Percentiles rank a stretch among this genome's conserved stretches.
phyloP scores from a whole-genome alignment of 2,797 vertebrate genomes.

The Taenioides sp. region DNA sequence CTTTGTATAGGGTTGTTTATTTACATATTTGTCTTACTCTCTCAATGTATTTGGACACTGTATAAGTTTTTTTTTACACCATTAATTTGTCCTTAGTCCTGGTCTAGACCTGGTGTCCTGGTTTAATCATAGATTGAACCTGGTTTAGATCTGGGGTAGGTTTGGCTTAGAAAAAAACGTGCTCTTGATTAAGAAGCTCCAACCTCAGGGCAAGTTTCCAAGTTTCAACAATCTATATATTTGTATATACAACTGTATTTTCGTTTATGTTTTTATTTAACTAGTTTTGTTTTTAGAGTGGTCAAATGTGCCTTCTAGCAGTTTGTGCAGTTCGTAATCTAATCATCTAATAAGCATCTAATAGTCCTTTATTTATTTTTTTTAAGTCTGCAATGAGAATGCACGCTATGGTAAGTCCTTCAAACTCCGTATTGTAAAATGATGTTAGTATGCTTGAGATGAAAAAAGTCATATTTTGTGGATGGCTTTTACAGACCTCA shows the following conservation, averaged over 20 bases:
- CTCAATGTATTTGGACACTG: too few species aligned
- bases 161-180: background rate
- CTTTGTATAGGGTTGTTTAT: too few species aligned
- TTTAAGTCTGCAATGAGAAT: slow-evolving; percentile 64
- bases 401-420: slow-evolving; percentile 72
- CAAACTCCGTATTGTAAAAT: background rate
- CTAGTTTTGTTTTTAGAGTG: background rate
- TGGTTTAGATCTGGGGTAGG: background rate
- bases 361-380: slow-evolving; percentile 4
- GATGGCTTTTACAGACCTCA: slow-evolving; percentile 61
- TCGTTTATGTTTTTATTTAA: background rate
- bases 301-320: background rate
- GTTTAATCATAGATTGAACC: background rate
- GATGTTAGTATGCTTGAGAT: background rate
- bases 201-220: background rate
- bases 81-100: background rate
- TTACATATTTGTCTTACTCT: too few species aligned
- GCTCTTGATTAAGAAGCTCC: background rate
- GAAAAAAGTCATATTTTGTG: background rate
- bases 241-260: too few species aligned
- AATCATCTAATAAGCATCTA: background rate
- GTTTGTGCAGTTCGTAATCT: background rate
- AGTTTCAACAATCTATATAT: too few species aligned
- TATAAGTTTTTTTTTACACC: too few species aligned
- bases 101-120: background rate